These are phyloP conservation scores for Netelia fuscicornis DNA, from an alignment of 2,888 invertebrate genomes.

Conservation along the genomic window DNA sequence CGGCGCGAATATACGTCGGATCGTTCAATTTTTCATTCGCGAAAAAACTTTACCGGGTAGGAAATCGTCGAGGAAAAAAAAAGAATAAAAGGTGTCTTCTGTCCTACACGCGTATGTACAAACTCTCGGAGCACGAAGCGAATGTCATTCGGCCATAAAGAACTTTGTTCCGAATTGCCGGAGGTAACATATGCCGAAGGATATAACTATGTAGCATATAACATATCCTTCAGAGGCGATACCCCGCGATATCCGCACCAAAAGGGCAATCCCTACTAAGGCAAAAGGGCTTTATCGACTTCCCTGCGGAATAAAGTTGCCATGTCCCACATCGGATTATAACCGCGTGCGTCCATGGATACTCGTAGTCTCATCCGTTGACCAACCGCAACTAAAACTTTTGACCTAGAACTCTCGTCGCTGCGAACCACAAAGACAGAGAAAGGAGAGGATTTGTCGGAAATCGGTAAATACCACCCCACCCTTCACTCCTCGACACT, in stretches of 20 bases:
- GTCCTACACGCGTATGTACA: conserved; percentile 18
- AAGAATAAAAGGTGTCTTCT: neutral
- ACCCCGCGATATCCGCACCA: conserved; percentile 6
- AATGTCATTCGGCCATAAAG: conserved; percentile 50
- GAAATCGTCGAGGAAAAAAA: neutral
- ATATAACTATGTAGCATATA: conserved; percentile 1
- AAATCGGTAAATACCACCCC: conserved; percentile 22
- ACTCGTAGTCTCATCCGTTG: conserved; percentile 11
- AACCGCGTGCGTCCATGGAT: neutral
- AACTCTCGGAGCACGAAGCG: neutral
- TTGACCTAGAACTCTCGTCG: neutral
- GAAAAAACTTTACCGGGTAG: conserved; percentile 41
- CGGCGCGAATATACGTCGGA: neutral
- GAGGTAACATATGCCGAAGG: conserved; percentile 13
- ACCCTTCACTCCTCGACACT: neutral
- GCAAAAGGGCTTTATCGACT: conserved; percentile 48
- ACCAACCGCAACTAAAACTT: conserved; percentile 31
- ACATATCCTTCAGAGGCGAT: conserved; percentile 6
- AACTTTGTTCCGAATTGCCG: conserved; percentile 49
- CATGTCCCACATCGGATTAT: conserved; percentile 17
- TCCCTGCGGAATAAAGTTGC: conserved; percentile 49
- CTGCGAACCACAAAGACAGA: neutral
- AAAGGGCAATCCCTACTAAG: conserved; percentile 26
- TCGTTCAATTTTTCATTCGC: conserved; percentile 58
- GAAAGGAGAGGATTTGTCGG: neutral